Evolutionary conservation across 2,888 invertebrate species (phyloP).

Genomic region (Orthosia cruda): DNA sequence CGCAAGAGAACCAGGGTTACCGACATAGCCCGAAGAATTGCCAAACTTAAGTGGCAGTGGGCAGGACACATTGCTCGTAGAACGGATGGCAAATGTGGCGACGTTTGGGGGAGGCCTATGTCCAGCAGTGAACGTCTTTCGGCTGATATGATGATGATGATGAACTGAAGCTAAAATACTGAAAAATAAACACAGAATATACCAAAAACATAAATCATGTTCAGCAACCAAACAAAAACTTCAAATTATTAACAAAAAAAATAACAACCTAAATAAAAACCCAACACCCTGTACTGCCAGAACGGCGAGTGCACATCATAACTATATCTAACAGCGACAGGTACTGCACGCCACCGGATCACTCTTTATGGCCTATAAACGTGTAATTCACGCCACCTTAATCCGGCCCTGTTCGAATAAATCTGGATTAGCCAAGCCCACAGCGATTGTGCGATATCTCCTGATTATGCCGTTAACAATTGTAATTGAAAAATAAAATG

Average conservation of each 20-base stretch:
- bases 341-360: slow-evolving; percentile 90
- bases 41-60: too few relatives aligned
- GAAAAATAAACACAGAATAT: too few relatives aligned
- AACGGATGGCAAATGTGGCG: too few relatives aligned
- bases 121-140: too few relatives aligned
- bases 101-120: too few relatives aligned
- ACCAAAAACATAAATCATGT: too few relatives aligned
- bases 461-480: slow-evolving; percentile 91
- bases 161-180: too few relatives aligned
- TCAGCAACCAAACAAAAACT: too few relatives aligned
- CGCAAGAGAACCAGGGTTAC: too few relatives aligned
- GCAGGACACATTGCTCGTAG: too few relatives aligned
- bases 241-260: background rate
- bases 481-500: slow-evolving; percentile 91
- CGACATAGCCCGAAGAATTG: too few relatives aligned
- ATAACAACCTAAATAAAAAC: slow-evolving; percentile 8
- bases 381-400: slow-evolving; percentile 92
- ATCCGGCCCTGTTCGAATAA: slow-evolving; percentile 90
- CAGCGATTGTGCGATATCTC: slow-evolving; percentile 88
- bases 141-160: too few relatives aligned
- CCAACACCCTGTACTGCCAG: slow-evolving; percentile 72
- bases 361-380: slow-evolving; percentile 92
- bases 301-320: slow-evolving; percentile 84
- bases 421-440: slow-evolving; percentile 90
- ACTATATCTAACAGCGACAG: slow-evolving; percentile 86